These are phyloP conservation scores for Rhynchomys soricoides DNA, from an alignment of 2,113 vertebrate genomes.

Conservation along the genomic window DNA sequence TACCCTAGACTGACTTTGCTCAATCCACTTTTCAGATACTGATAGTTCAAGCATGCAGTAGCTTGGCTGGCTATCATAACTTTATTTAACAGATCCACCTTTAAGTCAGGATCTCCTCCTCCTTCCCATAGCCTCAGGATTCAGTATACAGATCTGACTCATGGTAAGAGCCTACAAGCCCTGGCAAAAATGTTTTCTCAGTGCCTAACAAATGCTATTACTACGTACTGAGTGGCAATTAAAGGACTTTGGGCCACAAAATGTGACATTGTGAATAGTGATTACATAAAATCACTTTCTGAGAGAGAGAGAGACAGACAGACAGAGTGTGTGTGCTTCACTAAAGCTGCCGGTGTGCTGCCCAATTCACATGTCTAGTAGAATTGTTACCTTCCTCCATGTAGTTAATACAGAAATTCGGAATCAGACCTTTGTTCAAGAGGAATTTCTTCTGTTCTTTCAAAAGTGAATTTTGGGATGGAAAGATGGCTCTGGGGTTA, in stretches of 20 bases:
- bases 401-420: not conserved
- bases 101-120: not conserved
- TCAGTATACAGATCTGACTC: not conserved
- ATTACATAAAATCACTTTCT: not conserved
- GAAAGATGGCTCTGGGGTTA: not conserved
- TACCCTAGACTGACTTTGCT: not conserved
- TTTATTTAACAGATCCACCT: not conserved
- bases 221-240: not conserved
- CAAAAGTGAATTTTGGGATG: not conserved
- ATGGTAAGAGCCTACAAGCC: not conserved
- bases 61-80: not conserved
- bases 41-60: not conserved
- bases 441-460: slow-evolving; percentile 22
- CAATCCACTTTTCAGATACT: not conserved
- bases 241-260: not conserved
- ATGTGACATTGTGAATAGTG: not conserved
- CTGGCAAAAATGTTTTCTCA: not conserved
- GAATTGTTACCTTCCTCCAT: not conserved
- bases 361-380: not conserved
- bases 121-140: not conserved
- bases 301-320: not conserved
- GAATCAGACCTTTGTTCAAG: not conserved
- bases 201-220: not conserved
- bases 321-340: not conserved
- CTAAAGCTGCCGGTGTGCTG: not conserved